Evolutionary conservation across 2,888 invertebrate species (phyloP).

Genomic region (Aricia artaxerxes): DNA sequence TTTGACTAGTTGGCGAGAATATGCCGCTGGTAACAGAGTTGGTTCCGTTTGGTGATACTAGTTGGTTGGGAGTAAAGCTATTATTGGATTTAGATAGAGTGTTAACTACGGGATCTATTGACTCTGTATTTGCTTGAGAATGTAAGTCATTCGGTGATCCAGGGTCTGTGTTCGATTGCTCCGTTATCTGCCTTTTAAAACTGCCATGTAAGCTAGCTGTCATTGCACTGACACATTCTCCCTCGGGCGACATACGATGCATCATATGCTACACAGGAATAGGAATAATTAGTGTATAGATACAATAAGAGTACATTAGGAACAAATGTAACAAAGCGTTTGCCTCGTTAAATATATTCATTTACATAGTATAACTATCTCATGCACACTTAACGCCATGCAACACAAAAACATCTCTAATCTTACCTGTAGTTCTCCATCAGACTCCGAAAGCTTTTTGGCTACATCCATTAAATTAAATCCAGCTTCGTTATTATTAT

Average conservation of each 20-base stretch:
- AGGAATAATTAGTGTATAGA: constrained; percentile 54
- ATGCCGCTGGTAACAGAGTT: constrained; percentile 78
- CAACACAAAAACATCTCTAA: constrained; percentile 42
- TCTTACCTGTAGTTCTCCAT: constrained; percentile 72
- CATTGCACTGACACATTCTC: constrained; percentile 82
- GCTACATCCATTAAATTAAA: constrained; percentile 62
- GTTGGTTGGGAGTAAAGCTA: constrained; percentile 65
- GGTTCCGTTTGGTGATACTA: constrained; percentile 75
- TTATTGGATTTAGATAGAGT: constrained; percentile 68
- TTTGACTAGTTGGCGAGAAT: constrained; percentile 78
- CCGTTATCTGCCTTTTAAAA: constrained; percentile 80
- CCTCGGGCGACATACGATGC: constrained; percentile 86
- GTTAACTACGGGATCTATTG: constrained; percentile 65
- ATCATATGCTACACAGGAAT: constrained; percentile 82
- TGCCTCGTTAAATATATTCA: constrained; percentile 36
- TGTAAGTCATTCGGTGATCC: constrained; percentile 69
- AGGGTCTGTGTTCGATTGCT: constrained; percentile 65
- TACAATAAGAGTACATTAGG: constrained; percentile 36
- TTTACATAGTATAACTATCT: constrained; percentile 41
- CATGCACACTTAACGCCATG: constrained; percentile 50
- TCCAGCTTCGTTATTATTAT: constrained; percentile 65
- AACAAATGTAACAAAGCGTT: constrained; percentile 46
- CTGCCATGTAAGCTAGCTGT: constrained; percentile 84
- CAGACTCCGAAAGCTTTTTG: constrained; percentile 61
- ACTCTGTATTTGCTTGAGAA: constrained; percentile 69